Evolutionary conservation across 1,140 invertebrate species (phyloP).

Genomic region (Drosophila dunni): DNA sequence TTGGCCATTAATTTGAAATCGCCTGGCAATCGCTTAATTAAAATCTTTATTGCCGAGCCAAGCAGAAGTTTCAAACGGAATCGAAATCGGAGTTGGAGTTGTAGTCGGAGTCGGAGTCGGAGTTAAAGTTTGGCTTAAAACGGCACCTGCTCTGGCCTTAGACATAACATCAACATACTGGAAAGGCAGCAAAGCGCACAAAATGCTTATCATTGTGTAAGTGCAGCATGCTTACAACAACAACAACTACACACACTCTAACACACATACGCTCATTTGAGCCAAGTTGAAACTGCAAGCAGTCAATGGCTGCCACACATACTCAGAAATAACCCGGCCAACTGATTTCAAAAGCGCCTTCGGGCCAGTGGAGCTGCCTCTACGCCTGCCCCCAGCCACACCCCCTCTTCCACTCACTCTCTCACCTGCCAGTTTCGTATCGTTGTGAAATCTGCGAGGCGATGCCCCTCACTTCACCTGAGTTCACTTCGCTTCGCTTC

Average conservation of each 20-base stretch:
- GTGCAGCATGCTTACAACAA: constrained; percentile 29
- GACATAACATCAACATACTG: constrained; percentile 20
- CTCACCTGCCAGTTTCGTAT: background rate
- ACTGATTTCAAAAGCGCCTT: constrained; percentile 49
- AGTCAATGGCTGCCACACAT: constrained; percentile 20
- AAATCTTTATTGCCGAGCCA: constrained; percentile 71
- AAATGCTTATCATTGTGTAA: constrained; percentile 12
- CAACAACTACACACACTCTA: constrained; percentile 6
- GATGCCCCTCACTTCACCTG: constrained; percentile 26
- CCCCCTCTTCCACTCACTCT: too few relatives aligned
- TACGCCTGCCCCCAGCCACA: background rate
- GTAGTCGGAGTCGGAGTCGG: background rate
- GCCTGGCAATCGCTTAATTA: constrained; percentile 72
- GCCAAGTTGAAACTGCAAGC: constrained; percentile 23
- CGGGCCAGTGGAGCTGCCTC: constrained; percentile 19
- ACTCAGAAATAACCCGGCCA: constrained; percentile 21
- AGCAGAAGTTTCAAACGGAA: constrained; percentile 1
- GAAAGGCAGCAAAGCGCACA: constrained; percentile 32
- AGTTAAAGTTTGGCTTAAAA: constrained; percentile 2
- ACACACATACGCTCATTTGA: constrained; percentile 2
- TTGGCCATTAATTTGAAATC: constrained; percentile 55
- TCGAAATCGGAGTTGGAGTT: background rate
- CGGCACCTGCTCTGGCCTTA: constrained; percentile 38
- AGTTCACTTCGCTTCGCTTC: constrained; percentile 53
- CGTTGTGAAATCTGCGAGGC: constrained; percentile 66